Conservation (phyloP, 2,797 vertebrate genomes). For the Erethizon dorsatum region DNA sequence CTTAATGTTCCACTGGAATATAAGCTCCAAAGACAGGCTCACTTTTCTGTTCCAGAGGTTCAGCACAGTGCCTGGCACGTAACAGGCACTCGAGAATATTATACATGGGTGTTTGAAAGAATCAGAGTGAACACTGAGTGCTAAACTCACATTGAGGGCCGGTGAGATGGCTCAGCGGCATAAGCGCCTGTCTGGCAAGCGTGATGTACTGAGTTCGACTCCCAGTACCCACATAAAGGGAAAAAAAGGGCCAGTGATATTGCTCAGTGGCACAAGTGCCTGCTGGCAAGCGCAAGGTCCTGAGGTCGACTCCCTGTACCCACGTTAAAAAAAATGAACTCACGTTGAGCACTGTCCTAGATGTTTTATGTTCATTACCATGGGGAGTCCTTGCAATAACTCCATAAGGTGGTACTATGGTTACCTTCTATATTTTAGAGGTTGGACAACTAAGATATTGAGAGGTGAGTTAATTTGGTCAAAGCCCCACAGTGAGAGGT, state of each 20-base stretch:
- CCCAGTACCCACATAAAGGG: too few species aligned
- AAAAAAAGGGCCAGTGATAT: too few species aligned
- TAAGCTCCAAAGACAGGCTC: not conserved
- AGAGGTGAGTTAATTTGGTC: not conserved
- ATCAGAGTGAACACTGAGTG: not conserved
- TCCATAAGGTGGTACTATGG: not conserved
- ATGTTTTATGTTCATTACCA: not conserved
- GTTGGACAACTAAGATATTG: not conserved
- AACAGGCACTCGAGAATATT: not conserved
- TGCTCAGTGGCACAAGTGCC: too few species aligned
- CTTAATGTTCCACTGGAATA: not conserved
- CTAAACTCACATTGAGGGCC: not conserved
- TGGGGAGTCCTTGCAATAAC: not conserved
- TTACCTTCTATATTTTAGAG: not conserved
- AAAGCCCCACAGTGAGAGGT: not conserved
- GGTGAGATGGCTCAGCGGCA: too few species aligned
- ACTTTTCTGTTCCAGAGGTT: constrained; percentile 11
- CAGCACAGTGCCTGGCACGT: not conserved
- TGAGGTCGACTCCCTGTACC: too few species aligned
- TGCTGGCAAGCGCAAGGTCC: too few species aligned
- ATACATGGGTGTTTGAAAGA: not conserved
- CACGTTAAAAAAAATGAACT: not conserved
- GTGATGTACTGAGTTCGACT: too few species aligned
- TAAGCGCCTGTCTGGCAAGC: too few species aligned
- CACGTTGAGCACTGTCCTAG: not conserved